phyloP scores from a whole-genome alignment of 2,888 invertebrate genomes.

The Cryptophagus acutangulus region DNA sequence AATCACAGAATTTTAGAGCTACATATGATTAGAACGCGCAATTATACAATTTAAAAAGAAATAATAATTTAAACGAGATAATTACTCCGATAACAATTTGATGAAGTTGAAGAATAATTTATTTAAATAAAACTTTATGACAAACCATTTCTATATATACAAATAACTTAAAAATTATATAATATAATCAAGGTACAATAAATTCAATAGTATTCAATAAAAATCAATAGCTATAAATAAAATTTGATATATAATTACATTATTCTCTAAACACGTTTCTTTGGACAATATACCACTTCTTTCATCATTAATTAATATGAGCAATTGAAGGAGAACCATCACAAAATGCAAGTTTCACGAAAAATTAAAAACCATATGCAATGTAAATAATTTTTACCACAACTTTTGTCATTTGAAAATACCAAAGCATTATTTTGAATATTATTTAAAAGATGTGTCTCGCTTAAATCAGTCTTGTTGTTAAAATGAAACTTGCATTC shows the following conservation, averaged over 20 bases:
- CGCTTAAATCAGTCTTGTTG: no score
- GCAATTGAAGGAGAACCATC: no score
- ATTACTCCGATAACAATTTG: no score
- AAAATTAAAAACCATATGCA: no score
- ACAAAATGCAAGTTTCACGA: no score
- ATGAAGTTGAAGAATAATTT: no score
- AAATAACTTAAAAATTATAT: constrained; percentile 24
- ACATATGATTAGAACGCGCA: constrained; percentile 9
- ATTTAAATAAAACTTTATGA: no score
- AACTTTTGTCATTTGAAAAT: constrained; percentile 1
- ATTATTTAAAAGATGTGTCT: no score
- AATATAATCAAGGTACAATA: no score
- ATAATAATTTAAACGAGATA: no score
- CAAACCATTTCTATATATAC: no score
- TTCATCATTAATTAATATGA: constrained; percentile 10
- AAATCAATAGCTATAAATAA: constrained; percentile 7
- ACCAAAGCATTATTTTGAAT: not conserved
- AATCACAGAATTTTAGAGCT: constrained; percentile 37
- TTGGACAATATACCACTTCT: constrained; percentile 26
- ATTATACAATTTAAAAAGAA: no score
- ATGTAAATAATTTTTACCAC: constrained; percentile 1
- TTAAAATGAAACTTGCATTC: not conserved
- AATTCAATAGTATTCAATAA: constrained; percentile 4
- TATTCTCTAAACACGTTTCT: constrained; percentile 21
- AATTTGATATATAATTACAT: constrained; percentile 19